phyloP scores from a whole-genome alignment of 2,113 vertebrate genomes.

The Zosterops borbonicus region DNA sequence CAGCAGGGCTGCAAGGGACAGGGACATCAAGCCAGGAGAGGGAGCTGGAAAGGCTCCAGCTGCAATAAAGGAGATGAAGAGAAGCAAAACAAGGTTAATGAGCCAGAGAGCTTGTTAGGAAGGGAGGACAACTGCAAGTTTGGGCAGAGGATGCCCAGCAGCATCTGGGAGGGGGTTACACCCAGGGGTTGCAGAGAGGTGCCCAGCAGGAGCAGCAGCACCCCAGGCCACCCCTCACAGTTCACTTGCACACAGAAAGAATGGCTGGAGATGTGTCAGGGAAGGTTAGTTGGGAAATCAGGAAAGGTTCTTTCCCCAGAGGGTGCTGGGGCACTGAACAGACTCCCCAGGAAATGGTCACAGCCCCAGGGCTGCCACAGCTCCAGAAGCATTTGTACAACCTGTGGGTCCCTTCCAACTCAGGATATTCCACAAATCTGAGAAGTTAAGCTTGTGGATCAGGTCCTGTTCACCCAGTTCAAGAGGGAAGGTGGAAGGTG shows the following conservation, averaged over 20 bases:
- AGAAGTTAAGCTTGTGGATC: background rate
- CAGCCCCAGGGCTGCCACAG: background rate
- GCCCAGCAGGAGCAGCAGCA: background rate
- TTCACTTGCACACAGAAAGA: accelerated
- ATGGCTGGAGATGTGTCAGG: background rate
- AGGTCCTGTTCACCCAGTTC: background rate
- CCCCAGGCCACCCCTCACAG: background rate
- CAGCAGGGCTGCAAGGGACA: background rate
- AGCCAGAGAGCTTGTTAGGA: background rate
- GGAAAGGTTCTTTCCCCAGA: background rate
- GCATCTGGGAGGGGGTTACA: background rate
- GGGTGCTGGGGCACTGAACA: background rate
- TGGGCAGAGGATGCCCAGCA: background rate
- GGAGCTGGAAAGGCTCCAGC: slow-evolving; percentile 10
- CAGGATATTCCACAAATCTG: background rate
- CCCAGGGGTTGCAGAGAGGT: background rate
- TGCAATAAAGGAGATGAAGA: background rate
- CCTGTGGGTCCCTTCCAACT: background rate
- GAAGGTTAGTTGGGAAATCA: background rate
- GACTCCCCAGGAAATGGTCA: background rate
- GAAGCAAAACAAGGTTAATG: background rate
- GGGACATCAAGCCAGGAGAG: background rate
- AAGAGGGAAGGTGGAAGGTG: background rate
- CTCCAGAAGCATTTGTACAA: background rate
- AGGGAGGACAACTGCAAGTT: background rate